Evolutionary conservation across 2,797 vertebrate species (phyloP), one percentile per base, ranked within the genome.

Genomic region (Acanthornis magna): DNA sequence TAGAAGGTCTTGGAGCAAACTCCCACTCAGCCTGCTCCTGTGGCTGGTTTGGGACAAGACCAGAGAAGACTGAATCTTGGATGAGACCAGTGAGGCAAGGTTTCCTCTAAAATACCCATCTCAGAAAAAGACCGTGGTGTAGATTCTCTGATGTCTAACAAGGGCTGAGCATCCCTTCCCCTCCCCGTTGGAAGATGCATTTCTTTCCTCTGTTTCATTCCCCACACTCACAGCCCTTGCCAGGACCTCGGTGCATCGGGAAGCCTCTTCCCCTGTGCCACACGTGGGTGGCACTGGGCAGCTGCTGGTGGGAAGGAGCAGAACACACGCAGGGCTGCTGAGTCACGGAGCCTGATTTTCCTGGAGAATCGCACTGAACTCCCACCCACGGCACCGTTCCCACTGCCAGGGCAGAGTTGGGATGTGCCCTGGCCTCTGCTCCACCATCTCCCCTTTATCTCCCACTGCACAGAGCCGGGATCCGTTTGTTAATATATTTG

Each of bases 231-330:
- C 48, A 93, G 79, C 43, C 48, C 68, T 76, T 67, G 48, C 81
- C 90, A 86, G 51, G 71, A 75, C 88, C 61, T 55, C 0, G 0
- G 13, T 73, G 2, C 22, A 62, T 43, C 47, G 48, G 78, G 86
- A 70, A 95, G 11, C 61, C 53, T 82, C 67, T 93, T 73, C 71
- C 55, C 38, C 63, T 67, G 67, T 82, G 71, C 67, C 92, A 82
- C 4, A 70, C 2, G 42, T 77, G 60, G 89, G 94, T 71, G 91
- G 72, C 67, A 29, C 60, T 63, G 91, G 94, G 94, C 91, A 93
- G 89, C 73, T 65, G 61, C 68, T 79, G 48, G 47, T 20, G 73
- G 65, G 60, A 89, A 60, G 0, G 6, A 79, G 71, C 60, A 51
- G 86, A 89, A 22, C 13, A 3, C 80, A 92, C 4, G 0, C 55